phyloP scores from a whole-genome alignment of 2,888 invertebrate genomes.

The Drosophila quasianomalipes region DNA sequence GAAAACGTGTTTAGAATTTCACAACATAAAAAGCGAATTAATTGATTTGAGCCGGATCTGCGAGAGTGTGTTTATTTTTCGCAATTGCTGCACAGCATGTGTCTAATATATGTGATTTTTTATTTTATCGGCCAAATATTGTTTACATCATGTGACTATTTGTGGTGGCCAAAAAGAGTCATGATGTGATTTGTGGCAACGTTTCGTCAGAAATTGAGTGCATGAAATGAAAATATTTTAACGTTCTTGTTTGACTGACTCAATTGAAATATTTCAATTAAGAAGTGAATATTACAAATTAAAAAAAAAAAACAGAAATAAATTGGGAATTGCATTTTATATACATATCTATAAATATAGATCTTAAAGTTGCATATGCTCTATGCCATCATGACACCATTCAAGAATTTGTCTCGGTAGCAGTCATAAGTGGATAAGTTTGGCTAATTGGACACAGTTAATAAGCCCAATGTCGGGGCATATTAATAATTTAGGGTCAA shows the following conservation, averaged over 20 bases:
- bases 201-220: neutral
- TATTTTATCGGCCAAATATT: neutral
- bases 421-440: slow-evolving; percentile 10
- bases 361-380: neutral
- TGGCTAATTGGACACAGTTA: slow-evolving; percentile 58
- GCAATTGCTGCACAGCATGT: slow-evolving; percentile 2
- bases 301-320: neutral
- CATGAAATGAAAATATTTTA: neutral
- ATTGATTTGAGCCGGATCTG: slow-evolving; percentile 23
- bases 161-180: neutral
- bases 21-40: slow-evolving; percentile 23
- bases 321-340: neutral
- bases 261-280: neutral
- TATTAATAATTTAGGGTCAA: slow-evolving; percentile 28
- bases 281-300: neutral
- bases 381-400: slow-evolving; percentile 6
- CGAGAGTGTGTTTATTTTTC: slow-evolving; percentile 22
- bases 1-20: slow-evolving; percentile 78
- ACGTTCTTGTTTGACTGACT: neutral
- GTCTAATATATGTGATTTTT: neutral
- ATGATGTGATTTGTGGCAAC: neutral
- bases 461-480: slow-evolving; percentile 21
- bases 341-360: neutral
- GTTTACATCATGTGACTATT: neutral
- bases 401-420: slow-evolving; percentile 17